Evolutionary conservation across 2,113 vertebrate genomes (phyloP).

Genomic region (Calyptommatus sinebrachiatus): DNA sequence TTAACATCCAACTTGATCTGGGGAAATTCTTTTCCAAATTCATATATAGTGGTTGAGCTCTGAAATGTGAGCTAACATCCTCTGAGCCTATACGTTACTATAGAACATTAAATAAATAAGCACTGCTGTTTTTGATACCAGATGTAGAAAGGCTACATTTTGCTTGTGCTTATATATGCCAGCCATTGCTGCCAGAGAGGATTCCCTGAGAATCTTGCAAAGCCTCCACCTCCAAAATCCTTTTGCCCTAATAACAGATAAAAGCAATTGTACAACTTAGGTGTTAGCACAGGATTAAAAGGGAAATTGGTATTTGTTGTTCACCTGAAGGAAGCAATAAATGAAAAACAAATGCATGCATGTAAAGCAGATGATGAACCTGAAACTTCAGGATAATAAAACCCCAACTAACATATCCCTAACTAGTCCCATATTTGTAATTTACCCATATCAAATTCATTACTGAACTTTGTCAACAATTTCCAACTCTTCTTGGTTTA

Average conservation of each 20-base stretch:
- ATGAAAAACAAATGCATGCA: not conserved
- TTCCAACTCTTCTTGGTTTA: not conserved
- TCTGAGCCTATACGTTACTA: not conserved
- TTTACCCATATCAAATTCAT: not conserved
- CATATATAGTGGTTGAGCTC: not conserved
- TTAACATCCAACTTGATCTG: not conserved
- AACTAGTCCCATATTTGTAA: not conserved
- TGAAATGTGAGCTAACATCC: constrained; percentile 10
- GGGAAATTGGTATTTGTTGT: not conserved
- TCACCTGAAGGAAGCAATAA: not conserved
- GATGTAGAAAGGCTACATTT: not conserved
- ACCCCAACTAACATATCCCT: not conserved
- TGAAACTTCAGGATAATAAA: not conserved
- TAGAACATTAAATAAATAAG: constrained; percentile 15
- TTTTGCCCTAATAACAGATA: not conserved
- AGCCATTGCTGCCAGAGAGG: not conserved
- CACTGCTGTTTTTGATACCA: constrained; percentile 1
- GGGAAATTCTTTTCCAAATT: not conserved
- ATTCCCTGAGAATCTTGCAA: not conserved
- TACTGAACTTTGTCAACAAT: not conserved
- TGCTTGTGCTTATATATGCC: not conserved
- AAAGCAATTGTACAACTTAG: not conserved
- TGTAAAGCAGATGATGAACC: not conserved
- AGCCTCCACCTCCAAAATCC: not conserved
- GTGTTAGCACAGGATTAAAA: not conserved